Evolutionary conservation across 2,797 vertebrate genomes (phyloP).

Genomic region (Rhinella marina): DNA sequence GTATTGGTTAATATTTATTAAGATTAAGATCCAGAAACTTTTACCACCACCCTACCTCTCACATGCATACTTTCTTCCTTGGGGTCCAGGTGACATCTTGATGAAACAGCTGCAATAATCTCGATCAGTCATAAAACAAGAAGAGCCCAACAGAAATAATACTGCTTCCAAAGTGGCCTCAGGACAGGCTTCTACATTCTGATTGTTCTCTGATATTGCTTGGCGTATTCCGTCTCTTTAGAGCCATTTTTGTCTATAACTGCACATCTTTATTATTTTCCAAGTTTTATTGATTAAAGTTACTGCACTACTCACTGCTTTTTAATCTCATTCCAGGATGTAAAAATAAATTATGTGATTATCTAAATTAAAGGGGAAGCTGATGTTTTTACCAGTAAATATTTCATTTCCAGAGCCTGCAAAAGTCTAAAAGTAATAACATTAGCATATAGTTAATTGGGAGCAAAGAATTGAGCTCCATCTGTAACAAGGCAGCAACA

Average conservation of each 20-base stretch:
- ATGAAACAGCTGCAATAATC: neutral
- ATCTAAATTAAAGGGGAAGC: neutral
- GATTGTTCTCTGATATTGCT: constrained; percentile 14
- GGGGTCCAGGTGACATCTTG: neutral
- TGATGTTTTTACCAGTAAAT: neutral
- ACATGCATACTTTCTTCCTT: neutral
- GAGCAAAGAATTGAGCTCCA: constrained; percentile 17
- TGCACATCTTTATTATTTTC: constrained; percentile 6
- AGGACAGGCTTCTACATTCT: neutral
- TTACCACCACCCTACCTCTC: neutral
- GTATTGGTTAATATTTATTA: neutral
- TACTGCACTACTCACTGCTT: neutral
- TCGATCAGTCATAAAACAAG: neutral
- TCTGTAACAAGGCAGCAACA: constrained; percentile 37
- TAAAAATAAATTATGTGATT: constrained; percentile 10
- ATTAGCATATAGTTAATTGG: constrained; percentile 44
- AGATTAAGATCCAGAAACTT: neutral
- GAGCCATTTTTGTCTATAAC: neutral
- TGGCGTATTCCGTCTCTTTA: neutral
- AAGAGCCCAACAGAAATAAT: neutral
- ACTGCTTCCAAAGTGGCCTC: neutral
- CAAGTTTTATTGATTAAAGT: constrained; percentile 26
- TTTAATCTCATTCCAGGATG: constrained; percentile 14
- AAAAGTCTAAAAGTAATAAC: constrained; percentile 42
- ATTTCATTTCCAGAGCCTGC: constrained; percentile 6